Evolutionary conservation across 2,113 vertebrate genomes (phyloP), one percentile per base, ranked within the genome.

Genomic region (Halcyon senegalensis): DNA sequence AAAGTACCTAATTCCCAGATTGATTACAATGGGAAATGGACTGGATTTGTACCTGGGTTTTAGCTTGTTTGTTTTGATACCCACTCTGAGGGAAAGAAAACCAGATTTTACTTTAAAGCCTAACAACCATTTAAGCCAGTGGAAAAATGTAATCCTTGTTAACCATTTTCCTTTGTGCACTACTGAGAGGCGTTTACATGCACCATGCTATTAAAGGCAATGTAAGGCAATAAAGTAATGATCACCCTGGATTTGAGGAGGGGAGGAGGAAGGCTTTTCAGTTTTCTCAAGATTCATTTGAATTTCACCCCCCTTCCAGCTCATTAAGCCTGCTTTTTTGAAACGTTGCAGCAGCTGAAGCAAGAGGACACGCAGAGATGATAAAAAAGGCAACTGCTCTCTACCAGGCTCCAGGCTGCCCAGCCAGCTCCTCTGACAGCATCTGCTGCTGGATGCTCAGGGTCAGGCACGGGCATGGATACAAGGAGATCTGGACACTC

Each of bases 311-410:
- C 10, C 19, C 30, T 43, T 24, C 15, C 11, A 85, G 62, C 48
- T 90, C 85, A 62, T 83, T 92, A 91, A 87, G 53, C 35, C 33
- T 90, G 90, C 39, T 70, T 90, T 94, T 97, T 90, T 8, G 43
- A 91, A 93, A 87, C 8, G 58, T 7, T 90, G 78, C 35, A 88
- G 87, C 62, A 82, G 58, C 88, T 80, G 78, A 90, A 88, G 63
- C 39, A 79, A 87, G 55, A 88, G 44, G 44, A 55, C 74, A 51
- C 0, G 0, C 10, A 73, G 66, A 70, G 50, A 82, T 90, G 70
- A 90, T n/a, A 46, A 20, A 56, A 91, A 95, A 88, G 2, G 5
- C 66, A 56, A 43, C 25, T 0, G 0, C 23, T 75, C 46, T 64
- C 51, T 25, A 25, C 7, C 63, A 64, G 80, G 53, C 78, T 87